phyloP scores from a whole-genome alignment of 2,797 vertebrate species.

The Heliangelus exortis region DNA sequence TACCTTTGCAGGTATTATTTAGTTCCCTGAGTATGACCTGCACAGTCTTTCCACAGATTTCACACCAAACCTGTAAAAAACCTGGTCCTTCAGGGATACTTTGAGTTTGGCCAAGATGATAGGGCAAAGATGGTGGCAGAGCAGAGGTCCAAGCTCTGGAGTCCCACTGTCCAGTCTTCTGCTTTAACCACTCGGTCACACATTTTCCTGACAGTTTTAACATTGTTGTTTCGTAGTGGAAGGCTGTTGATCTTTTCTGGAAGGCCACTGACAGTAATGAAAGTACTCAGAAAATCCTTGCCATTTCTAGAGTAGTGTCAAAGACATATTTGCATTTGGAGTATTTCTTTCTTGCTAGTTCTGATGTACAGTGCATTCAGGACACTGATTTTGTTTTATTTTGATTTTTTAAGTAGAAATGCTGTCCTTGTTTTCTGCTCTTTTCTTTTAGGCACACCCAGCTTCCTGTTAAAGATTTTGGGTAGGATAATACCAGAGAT shows the following conservation, averaged over 20 bases:
- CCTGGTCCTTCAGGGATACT: neutral
- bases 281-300: neutral
- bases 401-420: neutral
- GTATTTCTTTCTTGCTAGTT: neutral
- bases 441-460: neutral
- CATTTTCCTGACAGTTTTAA: neutral
- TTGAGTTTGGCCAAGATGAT: neutral
- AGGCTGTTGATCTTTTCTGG: neutral
- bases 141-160: neutral
- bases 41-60: neutral
- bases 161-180: neutral
- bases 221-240: neutral
- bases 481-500: neutral
- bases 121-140: neutral
- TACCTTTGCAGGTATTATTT: neutral
- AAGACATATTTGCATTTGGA: neutral
- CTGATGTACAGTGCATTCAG: neutral
- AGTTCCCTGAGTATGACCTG: neutral
- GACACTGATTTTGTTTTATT: neutral
- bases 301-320: neutral
- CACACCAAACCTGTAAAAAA: neutral
- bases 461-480: conserved; percentile 11
- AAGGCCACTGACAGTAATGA: neutral
- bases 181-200: neutral
- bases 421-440: neutral